Evolutionary conservation across 2,888 invertebrate species (phyloP), one percentile per base, ranked within the genome.

Genomic region (Sphaeridia pumilis): DNA sequence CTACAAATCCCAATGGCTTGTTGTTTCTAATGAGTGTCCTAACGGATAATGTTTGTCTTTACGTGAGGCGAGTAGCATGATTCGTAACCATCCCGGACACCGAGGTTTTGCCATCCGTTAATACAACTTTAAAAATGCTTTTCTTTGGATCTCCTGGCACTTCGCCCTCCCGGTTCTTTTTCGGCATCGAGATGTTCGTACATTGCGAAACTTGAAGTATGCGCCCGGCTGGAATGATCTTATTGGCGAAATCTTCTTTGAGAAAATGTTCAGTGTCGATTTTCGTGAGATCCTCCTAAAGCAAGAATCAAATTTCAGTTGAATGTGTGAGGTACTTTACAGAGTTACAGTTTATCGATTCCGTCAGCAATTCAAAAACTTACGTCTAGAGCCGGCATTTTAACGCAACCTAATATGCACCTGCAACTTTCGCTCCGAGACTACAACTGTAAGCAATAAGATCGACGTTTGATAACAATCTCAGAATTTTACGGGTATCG

Each of bases 21-120:
- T 38, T 5, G 12, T 38, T 38, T 12, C 38, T 38, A 17, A 50
- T 7, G 22, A 24, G 22, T 26, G 21, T 41, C 14, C 36, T 1
- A 34, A 2, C 34, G n/a, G 20, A 34, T n/a, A 2, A 47, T 24
- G 12, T 38, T 26, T 36, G 22, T 41, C 24, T 10, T 48, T 48
- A 60, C 60, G 49, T 51, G 21, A 60, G 27, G 26, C 56, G 52
- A 4, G 58, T 57, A 48, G 56, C 55, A 25, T 48, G 36, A 4
- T 58, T 55, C 10, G 54, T 36, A 5, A 59, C 31, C 0, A 63
- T n/a, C n/a, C 54, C 60, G 34, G 54, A 52, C 14, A 57, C 52
- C 12, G 58, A 54, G 25, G 47, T 54, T 24, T 60, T 54, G 12
- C 63, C 63, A 59, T 63, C 63, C 2, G 61, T 63, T 14, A 63